Evolutionary conservation across 1,140 invertebrate genomes (phyloP).

Genomic region (Hetaerina americana): DNA sequence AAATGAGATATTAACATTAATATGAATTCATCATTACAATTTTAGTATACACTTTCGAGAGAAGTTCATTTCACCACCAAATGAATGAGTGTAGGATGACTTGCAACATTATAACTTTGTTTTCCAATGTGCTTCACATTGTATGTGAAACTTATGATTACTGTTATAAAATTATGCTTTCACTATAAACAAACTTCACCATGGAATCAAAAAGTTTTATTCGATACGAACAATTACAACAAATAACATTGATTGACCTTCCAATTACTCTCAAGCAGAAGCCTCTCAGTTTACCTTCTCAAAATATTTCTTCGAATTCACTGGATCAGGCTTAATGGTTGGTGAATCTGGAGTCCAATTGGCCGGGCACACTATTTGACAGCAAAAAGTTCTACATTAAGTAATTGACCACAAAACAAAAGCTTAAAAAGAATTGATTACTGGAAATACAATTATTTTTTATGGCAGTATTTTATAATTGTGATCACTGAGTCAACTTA

Average conservation of each 20-base stretch:
- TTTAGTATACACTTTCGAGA: too few relatives aligned
- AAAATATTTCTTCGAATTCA: conserved; percentile 68
- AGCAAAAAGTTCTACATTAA: too few relatives aligned
- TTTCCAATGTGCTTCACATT: background rate
- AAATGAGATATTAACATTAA: too few relatives aligned
- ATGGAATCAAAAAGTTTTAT: background rate
- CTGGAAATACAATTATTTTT: background rate
- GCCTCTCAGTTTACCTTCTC: conserved; percentile 35
- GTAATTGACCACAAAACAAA: too few relatives aligned
- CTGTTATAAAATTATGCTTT: background rate
- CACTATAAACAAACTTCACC: background rate
- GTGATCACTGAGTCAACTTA: too few relatives aligned
- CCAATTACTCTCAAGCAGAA: background rate
- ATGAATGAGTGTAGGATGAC: background rate
- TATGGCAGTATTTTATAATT: too few relatives aligned
- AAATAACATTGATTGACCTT: background rate
- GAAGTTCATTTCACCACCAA: too few relatives aligned
- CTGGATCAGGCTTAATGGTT: conserved; percentile 72
- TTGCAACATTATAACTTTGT: background rate
- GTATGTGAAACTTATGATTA: background rate
- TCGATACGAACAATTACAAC: background rate
- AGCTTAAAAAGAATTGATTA: conserved; percentile 21
- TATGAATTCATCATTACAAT: too few relatives aligned
- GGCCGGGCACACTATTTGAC: conserved; percentile 72
- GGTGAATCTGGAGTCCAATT: conserved; percentile 68